Percentiles rank a stretch among this genome's conserved stretches.
Conservation (phyloP, 2,888 invertebrate genomes). For the Bimastos eiseni region DNA sequence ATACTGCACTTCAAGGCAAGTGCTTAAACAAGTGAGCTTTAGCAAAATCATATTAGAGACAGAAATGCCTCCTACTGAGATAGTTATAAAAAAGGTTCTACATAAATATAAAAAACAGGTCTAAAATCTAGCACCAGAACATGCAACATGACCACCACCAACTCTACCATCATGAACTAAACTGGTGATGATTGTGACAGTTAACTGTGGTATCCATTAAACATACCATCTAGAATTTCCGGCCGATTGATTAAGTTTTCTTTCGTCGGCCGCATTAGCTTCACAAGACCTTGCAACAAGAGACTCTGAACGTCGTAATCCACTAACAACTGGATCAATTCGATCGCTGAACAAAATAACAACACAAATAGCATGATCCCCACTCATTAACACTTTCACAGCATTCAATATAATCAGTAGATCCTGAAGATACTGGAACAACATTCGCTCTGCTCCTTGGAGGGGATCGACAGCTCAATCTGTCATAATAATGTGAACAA, state of each 20-base stretch:
- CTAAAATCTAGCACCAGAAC: neutral
- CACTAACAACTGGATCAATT: constrained; percentile 60
- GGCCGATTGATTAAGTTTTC: constrained; percentile 54
- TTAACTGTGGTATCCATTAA: too few relatives aligned
- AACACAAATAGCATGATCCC: neutral
- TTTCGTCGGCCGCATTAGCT: constrained; percentile 53
- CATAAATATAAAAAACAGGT: neutral
- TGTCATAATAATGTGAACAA: too few relatives aligned
- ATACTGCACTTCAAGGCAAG: too few relatives aligned
- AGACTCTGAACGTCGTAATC: constrained; percentile 54
- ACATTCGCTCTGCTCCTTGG: too few relatives aligned
- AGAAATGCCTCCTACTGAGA: neutral
- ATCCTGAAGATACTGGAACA: neutral
- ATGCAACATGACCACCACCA: neutral
- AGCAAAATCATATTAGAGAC: neutral
- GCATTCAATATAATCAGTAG: neutral
- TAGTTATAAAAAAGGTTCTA: neutral
- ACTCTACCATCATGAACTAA: neutral
- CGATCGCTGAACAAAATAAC: constrained; percentile 54
- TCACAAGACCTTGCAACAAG: constrained; percentile 55
- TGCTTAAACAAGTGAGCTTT: too few relatives aligned
- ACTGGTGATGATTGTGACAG: neutral
- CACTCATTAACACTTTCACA: neutral
- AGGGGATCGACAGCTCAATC: neutral
- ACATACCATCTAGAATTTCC: constrained; percentile 53